These are phyloP conservation scores for Phrynocephalus forsythii DNA, from an alignment of 2,797 vertebrate species.

Conservation along the genomic window DNA sequence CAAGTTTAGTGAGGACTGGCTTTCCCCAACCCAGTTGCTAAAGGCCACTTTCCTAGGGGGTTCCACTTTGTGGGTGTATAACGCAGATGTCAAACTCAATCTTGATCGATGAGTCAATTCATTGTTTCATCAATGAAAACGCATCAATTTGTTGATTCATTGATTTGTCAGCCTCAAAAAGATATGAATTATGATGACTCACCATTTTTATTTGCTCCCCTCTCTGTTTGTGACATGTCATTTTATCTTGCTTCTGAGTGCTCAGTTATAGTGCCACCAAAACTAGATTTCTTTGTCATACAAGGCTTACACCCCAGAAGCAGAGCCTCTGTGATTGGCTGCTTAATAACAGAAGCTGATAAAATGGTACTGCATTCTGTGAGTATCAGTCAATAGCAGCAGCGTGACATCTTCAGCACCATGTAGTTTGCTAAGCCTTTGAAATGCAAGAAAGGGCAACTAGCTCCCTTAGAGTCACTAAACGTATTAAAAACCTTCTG, in stretches of 20 bases:
- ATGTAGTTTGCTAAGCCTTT: slow-evolving; percentile 4
- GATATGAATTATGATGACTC: too few relatives aligned
- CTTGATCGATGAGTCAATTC: too few relatives aligned
- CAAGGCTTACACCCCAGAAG: not conserved
- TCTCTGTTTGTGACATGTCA: too few relatives aligned
- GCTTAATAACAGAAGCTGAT: slow-evolving; percentile 3
- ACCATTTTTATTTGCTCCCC: too few relatives aligned
- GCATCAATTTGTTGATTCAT: too few relatives aligned
- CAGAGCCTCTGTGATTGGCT: not conserved
- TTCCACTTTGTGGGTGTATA: too few relatives aligned
- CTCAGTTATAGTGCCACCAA: not conserved
- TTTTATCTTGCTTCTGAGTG: not conserved
- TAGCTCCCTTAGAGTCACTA: not conserved
- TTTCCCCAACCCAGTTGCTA: too few relatives aligned
- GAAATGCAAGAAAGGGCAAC: slow-evolving; percentile 7
- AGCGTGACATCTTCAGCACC: not conserved
- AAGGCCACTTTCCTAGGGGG: too few relatives aligned
- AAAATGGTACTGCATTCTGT: not conserved
- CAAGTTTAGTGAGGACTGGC: too few relatives aligned
- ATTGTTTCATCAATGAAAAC: too few relatives aligned
- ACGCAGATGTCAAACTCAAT: too few relatives aligned
- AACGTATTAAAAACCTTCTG: slow-evolving; percentile 28
- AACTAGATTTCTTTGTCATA: not conserved
- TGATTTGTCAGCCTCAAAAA: too few relatives aligned
- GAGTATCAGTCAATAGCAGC: slow-evolving; percentile 1